phyloP scores from a whole-genome alignment of 2,888 invertebrate species.

The Ornithoptera alexandrae region DNA sequence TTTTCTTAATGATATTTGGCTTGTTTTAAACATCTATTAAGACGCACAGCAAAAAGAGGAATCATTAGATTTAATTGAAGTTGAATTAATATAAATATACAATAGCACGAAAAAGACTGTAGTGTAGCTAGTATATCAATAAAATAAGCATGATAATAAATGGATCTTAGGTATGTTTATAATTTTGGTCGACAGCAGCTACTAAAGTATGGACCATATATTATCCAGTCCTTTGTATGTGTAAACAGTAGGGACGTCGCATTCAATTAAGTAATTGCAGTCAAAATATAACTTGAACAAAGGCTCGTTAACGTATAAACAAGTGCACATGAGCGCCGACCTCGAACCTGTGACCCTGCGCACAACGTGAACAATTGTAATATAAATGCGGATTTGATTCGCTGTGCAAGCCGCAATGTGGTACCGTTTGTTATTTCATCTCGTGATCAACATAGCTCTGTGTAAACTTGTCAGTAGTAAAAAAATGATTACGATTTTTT shows the following conservation, averaged over 20 bases:
- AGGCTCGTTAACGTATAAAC: conserved; percentile 32
- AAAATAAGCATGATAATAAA: neutral
- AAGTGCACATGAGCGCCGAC: conserved; percentile 55
- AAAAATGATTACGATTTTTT: neutral
- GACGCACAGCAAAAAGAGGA: too few relatives aligned
- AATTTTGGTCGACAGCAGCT: neutral
- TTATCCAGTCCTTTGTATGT: neutral
- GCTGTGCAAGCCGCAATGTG: conserved; percentile 30
- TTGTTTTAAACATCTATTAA: too few relatives aligned
- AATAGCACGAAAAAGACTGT: too few relatives aligned
- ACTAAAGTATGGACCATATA: neutral
- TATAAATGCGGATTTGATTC: conserved; percentile 25
- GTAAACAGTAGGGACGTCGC: neutral
- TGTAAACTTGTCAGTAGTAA: conserved; percentile 1
- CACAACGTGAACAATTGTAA: conserved; percentile 69
- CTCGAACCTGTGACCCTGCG: conserved; percentile 75
- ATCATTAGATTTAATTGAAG: too few relatives aligned
- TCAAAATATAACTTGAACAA: conserved; percentile 27
- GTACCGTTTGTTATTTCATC: conserved; percentile 27
- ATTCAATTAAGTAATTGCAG: neutral
- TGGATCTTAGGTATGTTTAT: neutral
- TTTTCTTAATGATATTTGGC: too few relatives aligned
- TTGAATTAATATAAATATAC: too few relatives aligned
- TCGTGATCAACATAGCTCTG: conserved; percentile 7
- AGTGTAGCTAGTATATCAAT: too few relatives aligned